Base-by-base conservation (phyloP, 2,797 vertebrate genomes). In the Acanthopagrus latus region DNA sequence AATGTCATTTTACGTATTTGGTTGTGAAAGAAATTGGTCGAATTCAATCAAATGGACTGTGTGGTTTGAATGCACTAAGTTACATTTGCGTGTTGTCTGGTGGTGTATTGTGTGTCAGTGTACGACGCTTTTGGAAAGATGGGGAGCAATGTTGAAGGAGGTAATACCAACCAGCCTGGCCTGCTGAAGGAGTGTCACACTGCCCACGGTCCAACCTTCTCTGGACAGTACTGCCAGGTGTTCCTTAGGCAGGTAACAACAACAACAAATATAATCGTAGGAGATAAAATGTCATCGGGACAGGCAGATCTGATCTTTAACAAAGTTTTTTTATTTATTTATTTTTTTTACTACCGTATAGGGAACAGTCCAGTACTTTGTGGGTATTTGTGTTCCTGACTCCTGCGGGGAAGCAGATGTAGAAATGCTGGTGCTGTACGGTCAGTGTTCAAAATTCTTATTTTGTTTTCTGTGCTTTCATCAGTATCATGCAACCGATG, bases 51-150 rank as follows among this genome's bases (percentile, higher is more conserved):
- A 43, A 18, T 23, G 21, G 17, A 0, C 38, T 43, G n/a, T 20
- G 5, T 57, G 21, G 13, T 33, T 74, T 57, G 12, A 38, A 25
- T 60, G 7, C 0, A 11, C 16, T 27, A 56, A 56, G 10, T 18
- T 48, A 4, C 1, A 7, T 59, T 23, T 74, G 12, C 81, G 46
- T 69, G 38, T 33, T 33, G 4, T 23, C 27, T 64, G 1, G n/a
- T 47, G 38, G 29, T 66, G 21, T 57, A 7, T 23, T 80, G 18
- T 69, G 25, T 78, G 75, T 57, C 85, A 97, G 96, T 97, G 97
- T 97, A 96, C 48, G 96, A 97, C 89, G 92, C 96, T 0, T 91
- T 94, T 48, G 96, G 96, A 65, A 97, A 97, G 88, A 87, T 95
- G 65, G 95, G 96, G 4, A 97, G 96, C 82, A 94, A 95, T 14